Conservation (phyloP, 2,888 invertebrate species). For the Tachystola acroxantha region DNA sequence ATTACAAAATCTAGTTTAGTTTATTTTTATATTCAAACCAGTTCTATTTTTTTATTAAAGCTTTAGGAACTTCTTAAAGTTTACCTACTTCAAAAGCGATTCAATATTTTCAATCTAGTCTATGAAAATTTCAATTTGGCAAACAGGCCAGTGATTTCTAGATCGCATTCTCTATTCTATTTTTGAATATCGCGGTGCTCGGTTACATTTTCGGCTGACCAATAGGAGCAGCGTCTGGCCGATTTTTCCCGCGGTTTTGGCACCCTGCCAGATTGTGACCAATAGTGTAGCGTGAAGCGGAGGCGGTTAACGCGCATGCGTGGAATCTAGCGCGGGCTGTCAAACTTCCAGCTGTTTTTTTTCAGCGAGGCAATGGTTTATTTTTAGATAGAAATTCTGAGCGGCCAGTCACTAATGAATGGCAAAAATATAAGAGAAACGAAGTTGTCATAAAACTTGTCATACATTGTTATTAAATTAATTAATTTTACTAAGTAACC, state of each 20-base stretch:
- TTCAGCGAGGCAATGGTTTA: conserved; percentile 34
- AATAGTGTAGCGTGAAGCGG: conserved; percentile 55
- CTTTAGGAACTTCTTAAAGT: no score
- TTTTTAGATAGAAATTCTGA: conserved; percentile 22
- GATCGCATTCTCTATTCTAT: conserved; percentile 55
- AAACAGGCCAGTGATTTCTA: conserved; percentile 35
- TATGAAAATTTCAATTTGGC: no score
- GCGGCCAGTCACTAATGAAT: no score
- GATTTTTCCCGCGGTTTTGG: conserved; percentile 70
- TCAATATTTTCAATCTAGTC: no score
- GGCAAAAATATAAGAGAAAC: no score
- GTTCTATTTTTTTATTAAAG: no score
- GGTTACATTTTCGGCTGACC: conserved; percentile 59
- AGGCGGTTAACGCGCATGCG: conserved; percentile 47
- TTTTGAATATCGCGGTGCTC: conserved; percentile 77
- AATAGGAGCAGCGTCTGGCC: conserved; percentile 46
- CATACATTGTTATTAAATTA: no score
- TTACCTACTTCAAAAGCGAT: no score
- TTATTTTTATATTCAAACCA: no score
- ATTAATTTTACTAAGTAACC: no score
- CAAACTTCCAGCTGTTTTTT: conserved; percentile 32
- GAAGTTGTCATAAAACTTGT: no score
- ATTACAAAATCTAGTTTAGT: no score
- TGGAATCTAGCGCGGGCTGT: conserved; percentile 19
- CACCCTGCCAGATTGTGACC: conserved; percentile 57